These are phyloP conservation scores for Virgularia gustaviana DNA, from an alignment of 92 coral and sea anemone species.

Conservation along the genomic window DNA sequence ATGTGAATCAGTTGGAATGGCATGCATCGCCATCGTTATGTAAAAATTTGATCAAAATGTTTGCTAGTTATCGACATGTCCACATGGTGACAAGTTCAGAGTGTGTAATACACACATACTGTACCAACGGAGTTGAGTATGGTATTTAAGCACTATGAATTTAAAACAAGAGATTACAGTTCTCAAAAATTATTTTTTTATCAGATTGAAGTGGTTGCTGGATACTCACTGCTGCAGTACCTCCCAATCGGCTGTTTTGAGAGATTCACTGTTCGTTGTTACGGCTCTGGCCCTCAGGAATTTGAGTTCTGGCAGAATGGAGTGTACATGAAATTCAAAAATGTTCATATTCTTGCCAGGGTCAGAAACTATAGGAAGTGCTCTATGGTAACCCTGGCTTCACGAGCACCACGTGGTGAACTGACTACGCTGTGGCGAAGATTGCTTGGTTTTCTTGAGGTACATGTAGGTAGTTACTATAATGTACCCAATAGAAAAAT, in stretches of 20 bases:
- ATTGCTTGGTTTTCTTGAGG: constrained; percentile 66
- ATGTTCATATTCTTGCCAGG: constrained; percentile 42
- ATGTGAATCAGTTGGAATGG: background rate
- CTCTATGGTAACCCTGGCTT: constrained; percentile 58
- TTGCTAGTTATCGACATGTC: too few species aligned
- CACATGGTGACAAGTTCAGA: too few species aligned
- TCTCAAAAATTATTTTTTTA: background rate
- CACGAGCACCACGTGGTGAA: constrained; percentile 47
- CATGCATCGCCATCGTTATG: too few species aligned
- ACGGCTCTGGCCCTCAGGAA: constrained; percentile 47
- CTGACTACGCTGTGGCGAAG: constrained; percentile 62
- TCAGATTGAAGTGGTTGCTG: constrained; percentile 57
- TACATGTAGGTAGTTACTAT: too few species aligned
- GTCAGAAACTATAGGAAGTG: constrained; percentile 41
- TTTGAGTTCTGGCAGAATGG: constrained; percentile 71
- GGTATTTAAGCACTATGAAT: too few species aligned
- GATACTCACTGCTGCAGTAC: constrained; percentile 53
- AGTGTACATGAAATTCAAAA: constrained; percentile 51
- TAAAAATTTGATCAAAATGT: too few species aligned
- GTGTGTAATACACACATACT: too few species aligned
- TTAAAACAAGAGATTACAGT: background rate
- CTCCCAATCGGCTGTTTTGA: constrained; percentile 78
- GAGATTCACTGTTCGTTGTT: constrained; percentile 80
- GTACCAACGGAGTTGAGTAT: too few species aligned
- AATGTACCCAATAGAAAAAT: too few species aligned